Evolutionary conservation across 2,113 vertebrate species (phyloP).

Genomic region (Sinocyclocheilus maitianheensis): DNA sequence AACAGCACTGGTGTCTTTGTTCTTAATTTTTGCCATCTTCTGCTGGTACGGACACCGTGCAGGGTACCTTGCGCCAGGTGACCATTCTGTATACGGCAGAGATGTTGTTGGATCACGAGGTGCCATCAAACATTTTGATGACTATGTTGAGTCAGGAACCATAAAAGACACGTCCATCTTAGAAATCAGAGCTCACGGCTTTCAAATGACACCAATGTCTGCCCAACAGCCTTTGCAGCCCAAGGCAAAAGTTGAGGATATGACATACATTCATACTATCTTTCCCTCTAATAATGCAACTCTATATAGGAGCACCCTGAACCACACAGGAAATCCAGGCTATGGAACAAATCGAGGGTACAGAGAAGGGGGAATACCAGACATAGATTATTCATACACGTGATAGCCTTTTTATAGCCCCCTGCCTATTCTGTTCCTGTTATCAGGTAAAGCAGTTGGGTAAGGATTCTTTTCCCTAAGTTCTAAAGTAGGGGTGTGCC

Average conservation of each 20-base stretch:
- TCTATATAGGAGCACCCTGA: constrained; percentile 79
- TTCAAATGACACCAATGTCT: constrained; percentile 87
- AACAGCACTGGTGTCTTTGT: constrained; percentile 85
- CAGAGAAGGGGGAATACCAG: constrained; percentile 88
- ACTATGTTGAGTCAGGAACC: constrained; percentile 90
- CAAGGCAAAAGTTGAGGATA: constrained; percentile 80
- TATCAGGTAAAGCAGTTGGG: constrained; percentile 59
- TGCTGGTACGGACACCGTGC: constrained; percentile 90
- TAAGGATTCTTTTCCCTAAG: constrained; percentile 69
- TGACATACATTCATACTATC: constrained; percentile 91
- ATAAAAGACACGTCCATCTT: constrained; percentile 94
- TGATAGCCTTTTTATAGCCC: constrained; percentile 70
- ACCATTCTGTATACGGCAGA: constrained; percentile 76
- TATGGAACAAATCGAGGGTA: constrained; percentile 90
- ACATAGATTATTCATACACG: constrained; percentile 89
- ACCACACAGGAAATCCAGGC: constrained; percentile 64
- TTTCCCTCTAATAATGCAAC: constrained; percentile 90
- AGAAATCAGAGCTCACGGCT: constrained; percentile 86
- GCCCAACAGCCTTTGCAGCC: constrained; percentile 84
- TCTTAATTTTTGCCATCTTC: constrained; percentile 86
- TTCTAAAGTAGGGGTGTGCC: constrained; percentile 67
- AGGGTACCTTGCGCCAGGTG: constrained; percentile 79
- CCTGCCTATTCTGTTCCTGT: constrained; percentile 56
- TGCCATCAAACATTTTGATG: constrained; percentile 81
- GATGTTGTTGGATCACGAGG: constrained; percentile 60